Percentiles rank a stretch among this genome's conserved stretches.
These are phyloP conservation scores for Melangyna quadrimaculata DNA, from an alignment of 2,888 invertebrate genomes.

Conservation along the genomic window DNA sequence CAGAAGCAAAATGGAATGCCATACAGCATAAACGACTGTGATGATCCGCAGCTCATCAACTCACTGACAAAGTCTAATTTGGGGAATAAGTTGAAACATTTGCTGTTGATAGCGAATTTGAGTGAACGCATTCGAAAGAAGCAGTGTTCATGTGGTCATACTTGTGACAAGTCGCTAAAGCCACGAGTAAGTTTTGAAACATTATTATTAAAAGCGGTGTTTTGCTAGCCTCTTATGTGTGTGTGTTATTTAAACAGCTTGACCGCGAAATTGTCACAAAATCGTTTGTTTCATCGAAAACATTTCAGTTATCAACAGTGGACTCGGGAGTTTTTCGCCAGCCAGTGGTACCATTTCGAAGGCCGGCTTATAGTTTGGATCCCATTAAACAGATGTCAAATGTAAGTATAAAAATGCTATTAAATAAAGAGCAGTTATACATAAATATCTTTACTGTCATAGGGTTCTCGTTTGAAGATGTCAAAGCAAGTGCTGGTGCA, in stretches of 20 bases:
- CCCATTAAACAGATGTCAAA: slow-evolving; percentile 76
- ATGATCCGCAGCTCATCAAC: slow-evolving; percentile 76
- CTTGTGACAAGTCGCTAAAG: slow-evolving; percentile 78
- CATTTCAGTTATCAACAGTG: slow-evolving; percentile 67
- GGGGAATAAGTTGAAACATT: slow-evolving; percentile 79
- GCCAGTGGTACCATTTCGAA: slow-evolving; percentile 77
- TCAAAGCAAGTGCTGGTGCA: slow-evolving; percentile 87
- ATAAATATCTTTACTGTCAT: neutral
- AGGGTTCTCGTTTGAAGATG: slow-evolving; percentile 78
- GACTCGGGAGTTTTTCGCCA: slow-evolving; percentile 75
- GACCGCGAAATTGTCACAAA: slow-evolving; percentile 75
- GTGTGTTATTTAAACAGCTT: slow-evolving; percentile 63
- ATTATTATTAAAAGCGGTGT: neutral
- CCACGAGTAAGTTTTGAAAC: slow-evolving; percentile 73
- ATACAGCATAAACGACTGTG: slow-evolving; percentile 76
- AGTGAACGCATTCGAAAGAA: slow-evolving; percentile 79
- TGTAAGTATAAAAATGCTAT: slow-evolving; percentile 72
- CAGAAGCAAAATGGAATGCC: slow-evolving; percentile 74
- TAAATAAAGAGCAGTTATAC: neutral
- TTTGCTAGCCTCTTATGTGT: slow-evolving; percentile 1
- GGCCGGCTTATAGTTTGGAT: slow-evolving; percentile 77
- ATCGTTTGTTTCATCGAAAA: slow-evolving; percentile 76
- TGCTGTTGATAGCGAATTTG: slow-evolving; percentile 80
- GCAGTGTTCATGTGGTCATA: slow-evolving; percentile 79
- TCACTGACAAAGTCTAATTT: slow-evolving; percentile 75